These are phyloP conservation scores for Periplaneta americana DNA, from an alignment of 1,140 invertebrate genomes.

Conservation along the genomic window DNA sequence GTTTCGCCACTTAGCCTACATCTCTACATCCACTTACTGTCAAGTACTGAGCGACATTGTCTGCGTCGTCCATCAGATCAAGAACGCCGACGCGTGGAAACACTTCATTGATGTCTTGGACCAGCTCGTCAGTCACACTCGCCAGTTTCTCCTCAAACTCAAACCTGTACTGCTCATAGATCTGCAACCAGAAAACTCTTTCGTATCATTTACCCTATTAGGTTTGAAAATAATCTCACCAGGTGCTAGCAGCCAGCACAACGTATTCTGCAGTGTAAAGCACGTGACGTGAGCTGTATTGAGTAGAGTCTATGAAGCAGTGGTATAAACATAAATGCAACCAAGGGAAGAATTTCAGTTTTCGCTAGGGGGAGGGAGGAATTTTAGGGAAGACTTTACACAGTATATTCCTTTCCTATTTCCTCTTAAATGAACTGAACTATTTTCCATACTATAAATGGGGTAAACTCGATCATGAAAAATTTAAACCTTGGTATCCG, in stretches of 20 bases:
- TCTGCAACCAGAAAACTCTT: background rate
- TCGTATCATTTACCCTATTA: background rate
- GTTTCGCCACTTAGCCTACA: background rate
- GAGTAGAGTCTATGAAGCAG: too few species aligned
- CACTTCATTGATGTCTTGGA: conserved; percentile 61
- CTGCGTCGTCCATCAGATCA: conserved; percentile 63
- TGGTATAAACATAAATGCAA: background rate
- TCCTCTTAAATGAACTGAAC: too few species aligned
- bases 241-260: background rate
- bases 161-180: conserved; percentile 66
- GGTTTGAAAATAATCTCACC: background rate
- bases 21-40: conserved; percentile 32
- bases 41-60: conserved; percentile 56
- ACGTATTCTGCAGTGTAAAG: background rate
- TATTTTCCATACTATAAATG: too few species aligned
- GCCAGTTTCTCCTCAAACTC: conserved; percentile 73
- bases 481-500: too few species aligned
- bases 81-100: conserved; percentile 58
- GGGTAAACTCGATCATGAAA: too few species aligned
- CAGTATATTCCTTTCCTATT: too few species aligned
- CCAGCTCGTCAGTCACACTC: conserved; percentile 59
- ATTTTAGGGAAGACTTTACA: too few species aligned
- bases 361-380: too few species aligned
- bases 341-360: too few species aligned
- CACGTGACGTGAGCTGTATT: background rate